phyloP scores from a whole-genome alignment of 92 coral and sea anemone genomes.

The Galaxea fascicularis region DNA sequence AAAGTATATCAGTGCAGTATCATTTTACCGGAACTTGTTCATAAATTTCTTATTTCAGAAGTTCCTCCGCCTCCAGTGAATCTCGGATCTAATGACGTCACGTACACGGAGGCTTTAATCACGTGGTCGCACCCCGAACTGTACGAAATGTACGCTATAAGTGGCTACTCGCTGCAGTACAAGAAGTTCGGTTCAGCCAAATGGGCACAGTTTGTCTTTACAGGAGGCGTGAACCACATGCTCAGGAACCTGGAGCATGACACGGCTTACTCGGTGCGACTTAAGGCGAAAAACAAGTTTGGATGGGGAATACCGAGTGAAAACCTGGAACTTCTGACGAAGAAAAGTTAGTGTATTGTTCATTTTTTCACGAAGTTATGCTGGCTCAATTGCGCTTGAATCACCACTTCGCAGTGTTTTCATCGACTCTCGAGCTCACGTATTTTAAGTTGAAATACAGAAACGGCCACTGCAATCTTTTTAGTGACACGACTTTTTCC shows the following conservation, averaged over 20 bases:
- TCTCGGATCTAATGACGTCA: constrained; percentile 52
- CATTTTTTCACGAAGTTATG: too few species aligned
- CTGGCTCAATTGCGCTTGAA: too few species aligned
- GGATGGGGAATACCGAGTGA: constrained; percentile 74
- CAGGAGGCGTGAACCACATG: constrained; percentile 58
- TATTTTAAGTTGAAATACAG: too few species aligned
- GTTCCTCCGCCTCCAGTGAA: constrained; percentile 80
- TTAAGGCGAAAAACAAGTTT: constrained; percentile 72
- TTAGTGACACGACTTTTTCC: too few species aligned
- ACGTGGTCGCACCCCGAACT: constrained; percentile 79
- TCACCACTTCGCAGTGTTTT: too few species aligned
- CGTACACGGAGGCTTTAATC: constrained; percentile 56
- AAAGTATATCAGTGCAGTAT: too few species aligned
- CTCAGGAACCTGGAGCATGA: constrained; percentile 66
- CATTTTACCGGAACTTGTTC: too few species aligned
- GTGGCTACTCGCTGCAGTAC: constrained; percentile 64
- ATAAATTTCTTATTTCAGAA: constrained; percentile 29
- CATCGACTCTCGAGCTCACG: too few species aligned
- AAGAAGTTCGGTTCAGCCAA: constrained; percentile 62
- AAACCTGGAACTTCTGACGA: constrained; percentile 60
- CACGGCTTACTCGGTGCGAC: constrained; percentile 67
- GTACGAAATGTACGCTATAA: constrained; percentile 68
- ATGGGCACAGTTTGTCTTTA: constrained; percentile 63
- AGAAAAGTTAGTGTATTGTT: constrained; percentile 48
- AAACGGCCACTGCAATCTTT: too few species aligned